Evolutionary conservation across 2,797 vertebrate genomes (phyloP).

Genomic region (Taenioides sp.): DNA sequence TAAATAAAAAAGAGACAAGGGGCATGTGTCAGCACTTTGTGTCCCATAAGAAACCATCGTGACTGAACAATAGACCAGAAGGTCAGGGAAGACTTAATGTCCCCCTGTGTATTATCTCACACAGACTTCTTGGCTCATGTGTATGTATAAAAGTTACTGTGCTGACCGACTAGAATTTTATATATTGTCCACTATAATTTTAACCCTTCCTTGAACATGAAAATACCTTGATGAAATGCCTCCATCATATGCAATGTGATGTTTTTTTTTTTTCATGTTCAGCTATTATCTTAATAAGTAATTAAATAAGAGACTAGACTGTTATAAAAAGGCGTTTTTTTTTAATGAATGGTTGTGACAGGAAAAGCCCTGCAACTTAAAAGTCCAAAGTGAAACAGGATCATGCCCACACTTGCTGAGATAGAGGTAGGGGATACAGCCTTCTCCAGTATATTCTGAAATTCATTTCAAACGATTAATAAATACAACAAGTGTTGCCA

Average conservation of each 20-base stretch:
- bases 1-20: neutral
- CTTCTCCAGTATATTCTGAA: neutral
- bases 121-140: neutral
- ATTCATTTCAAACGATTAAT: neutral
- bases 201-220: neutral
- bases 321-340: neutral
- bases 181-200: neutral
- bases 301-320: no score
- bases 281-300: neutral
- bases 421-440: neutral
- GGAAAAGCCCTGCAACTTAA: neutral
- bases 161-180: neutral
- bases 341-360: neutral
- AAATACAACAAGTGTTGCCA: neutral
- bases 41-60: neutral
- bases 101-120: neutral
- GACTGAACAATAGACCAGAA: conserved; percentile 4
- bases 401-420: neutral
- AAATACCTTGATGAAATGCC: neutral
- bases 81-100: conserved; percentile 3
- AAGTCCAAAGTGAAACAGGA: neutral
- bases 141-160: neutral
- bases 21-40: conserved; percentile 7
- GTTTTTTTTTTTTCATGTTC: neutral
- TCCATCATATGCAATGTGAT: neutral